Evolutionary conservation across 2,888 invertebrate genomes (phyloP).

Genomic region (Chironomus tentans): DNA sequence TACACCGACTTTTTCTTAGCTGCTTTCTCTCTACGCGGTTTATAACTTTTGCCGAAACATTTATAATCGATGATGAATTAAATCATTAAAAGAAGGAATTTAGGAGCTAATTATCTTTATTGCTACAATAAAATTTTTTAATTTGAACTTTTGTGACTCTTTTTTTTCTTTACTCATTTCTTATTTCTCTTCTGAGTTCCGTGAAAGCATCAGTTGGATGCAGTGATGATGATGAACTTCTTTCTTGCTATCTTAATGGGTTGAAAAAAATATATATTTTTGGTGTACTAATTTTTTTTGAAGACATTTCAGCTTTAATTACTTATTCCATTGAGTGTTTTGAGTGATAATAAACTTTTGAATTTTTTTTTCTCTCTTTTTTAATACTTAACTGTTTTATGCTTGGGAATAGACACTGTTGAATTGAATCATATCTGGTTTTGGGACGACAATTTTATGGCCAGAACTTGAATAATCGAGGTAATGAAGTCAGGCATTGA

Average conservation of each 20-base stretch:
- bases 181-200: background rate
- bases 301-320: background rate
- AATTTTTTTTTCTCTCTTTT: background rate
- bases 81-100: constrained; percentile 20
- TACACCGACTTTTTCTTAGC: background rate
- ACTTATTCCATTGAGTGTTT: background rate
- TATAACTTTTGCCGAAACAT: background rate
- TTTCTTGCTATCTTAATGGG: background rate
- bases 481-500: too few relatives aligned
- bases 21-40: background rate
- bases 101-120: constrained; percentile 19
- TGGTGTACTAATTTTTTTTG: background rate
- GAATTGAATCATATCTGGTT: background rate
- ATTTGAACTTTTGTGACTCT: background rate
- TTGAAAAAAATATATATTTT: background rate
- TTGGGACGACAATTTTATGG: too few relatives aligned
- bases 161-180: background rate
- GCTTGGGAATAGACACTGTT: background rate
- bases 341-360: background rate
- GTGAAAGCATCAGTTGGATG: background rate
- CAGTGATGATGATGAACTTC: background rate
- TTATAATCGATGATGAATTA: constrained; percentile 17
- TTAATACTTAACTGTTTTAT: background rate
- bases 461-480: too few relatives aligned
- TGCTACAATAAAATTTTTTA: constrained; percentile 16